Base-by-base conservation (phyloP, 2,797 vertebrate genomes). In the Galago senegalensis region DNA sequence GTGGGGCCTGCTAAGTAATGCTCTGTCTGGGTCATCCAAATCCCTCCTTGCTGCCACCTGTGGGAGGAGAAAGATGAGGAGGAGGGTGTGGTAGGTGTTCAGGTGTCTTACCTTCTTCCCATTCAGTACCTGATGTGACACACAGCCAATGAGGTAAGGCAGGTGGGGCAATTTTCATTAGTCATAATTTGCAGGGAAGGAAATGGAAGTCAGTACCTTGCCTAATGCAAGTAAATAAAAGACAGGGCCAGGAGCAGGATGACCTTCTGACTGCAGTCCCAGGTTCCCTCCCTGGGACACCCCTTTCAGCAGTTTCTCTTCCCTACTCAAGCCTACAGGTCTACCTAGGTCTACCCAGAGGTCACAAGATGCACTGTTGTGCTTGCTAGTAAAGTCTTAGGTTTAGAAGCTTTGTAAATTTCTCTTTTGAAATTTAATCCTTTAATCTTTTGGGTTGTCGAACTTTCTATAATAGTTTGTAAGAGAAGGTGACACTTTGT, bases 401-500 rank as follows among this genome's bases (percentile, higher is more conserved):
- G 25, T 87, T 83, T 60, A 43, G 77, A 88, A 92, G 23, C 40
- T 49, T 67, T 21, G 27, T n/a, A 60, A 14, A 67, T 92, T 73
- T 72, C 14, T 91, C 58, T 70, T 83, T 79, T 34, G 34, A 34
- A 34, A 34, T 34, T 85, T 8, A 70, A 58, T 49, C 4, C 23
- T 61, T 56, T 88, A 25, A 63, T 61, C 34, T 65, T 91, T 90
- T 67, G 46, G 46, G 31, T 80, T 88, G 53, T 13, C 46, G 18
- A 25, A 63, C 13, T 85, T 95, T 84, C 70, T 29, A 31, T 67
- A 87, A 89, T 40, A 67, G 27, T 82, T 72, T 89, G 21, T 77
- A 90, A 87, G 77, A 90, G 43, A 96, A 91, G 93, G 25, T 91
- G 75, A 92, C 23, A 10, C 34, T 81, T 34, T 80, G 9, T 67